Base-by-base conservation (phyloP, 2,113 vertebrate species). In the Excalfactoria chinensis region DNA sequence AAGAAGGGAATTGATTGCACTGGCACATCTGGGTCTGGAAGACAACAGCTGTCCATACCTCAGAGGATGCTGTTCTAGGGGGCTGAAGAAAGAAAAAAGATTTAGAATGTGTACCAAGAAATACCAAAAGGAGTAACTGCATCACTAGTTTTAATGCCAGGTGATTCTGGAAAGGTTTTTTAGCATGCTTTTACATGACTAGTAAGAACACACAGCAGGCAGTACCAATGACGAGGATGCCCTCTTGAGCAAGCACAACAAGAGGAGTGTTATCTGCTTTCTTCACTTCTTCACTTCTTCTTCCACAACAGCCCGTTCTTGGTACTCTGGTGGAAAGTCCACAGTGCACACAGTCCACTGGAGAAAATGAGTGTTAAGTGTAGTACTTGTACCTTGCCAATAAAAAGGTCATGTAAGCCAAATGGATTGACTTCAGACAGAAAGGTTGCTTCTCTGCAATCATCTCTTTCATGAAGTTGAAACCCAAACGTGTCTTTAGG, bases 241-340 rank as follows among this genome's bases (percentile, higher is more conserved):
- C 19, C 55, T 58, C 55, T n/a, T 58, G 32, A 58, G 20, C 18
- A 32, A 49, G 28, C 59, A 35, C 6, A 48, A 56, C n/a, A 32
- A 0, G 0, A 71, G 40, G 15, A 1, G 11, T 4, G 77, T 60
- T 20, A 34, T 3, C 19, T 83, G 23, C 30, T 4, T 13, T 56
- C 76, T 51, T 71, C 43, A 9, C 8, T 46, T 51, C 11, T 62
- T n/a, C n/a, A n/a, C n/a, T n/a, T n/a, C 19, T 40, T 34, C 49
- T 49, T 40, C 21, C 87, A 70, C 40, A 44, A 43, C 67, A 62
- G 51, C 55, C 23, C 28, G 46, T 43, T 84, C 56, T 51, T n/a
- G 22, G 13, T 35, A 19, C 44, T 76, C 53, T 53, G 59, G 41
- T 53, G 89, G 43, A 69, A 89, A 56, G 74, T 62, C 70, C 58